Conservation (phyloP, 2,888 invertebrate genomes). For the Drosophila pegasa region DNA sequence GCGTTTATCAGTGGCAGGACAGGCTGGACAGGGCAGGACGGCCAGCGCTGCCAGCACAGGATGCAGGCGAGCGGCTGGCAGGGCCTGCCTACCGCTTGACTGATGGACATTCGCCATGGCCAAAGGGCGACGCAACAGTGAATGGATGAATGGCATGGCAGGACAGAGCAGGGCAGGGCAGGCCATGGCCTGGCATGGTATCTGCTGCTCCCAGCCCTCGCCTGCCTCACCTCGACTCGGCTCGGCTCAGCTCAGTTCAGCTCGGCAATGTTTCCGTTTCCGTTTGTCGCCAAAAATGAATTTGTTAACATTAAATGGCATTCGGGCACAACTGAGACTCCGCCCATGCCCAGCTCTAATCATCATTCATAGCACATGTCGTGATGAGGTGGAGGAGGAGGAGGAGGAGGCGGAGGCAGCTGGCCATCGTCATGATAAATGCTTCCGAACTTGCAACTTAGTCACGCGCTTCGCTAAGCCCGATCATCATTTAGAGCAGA, state of each 20-base stretch:
- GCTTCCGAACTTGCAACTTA: constrained; percentile 55
- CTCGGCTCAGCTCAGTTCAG: no score
- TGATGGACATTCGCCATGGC: constrained; percentile 42
- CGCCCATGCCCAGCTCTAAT: constrained; percentile 14
- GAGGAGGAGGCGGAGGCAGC: constrained; percentile 11
- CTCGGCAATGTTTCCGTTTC: constrained; percentile 50
- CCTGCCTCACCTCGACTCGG: no score
- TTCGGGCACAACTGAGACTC: constrained; percentile 23
- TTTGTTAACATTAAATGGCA: constrained; percentile 74
- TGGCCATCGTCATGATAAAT: constrained; percentile 57
- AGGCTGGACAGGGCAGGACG: constrained; percentile 28
- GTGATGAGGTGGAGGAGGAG: background rate
- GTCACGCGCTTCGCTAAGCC: constrained; percentile 50
- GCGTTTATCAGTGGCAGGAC: constrained; percentile 73
- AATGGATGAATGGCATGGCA: background rate
- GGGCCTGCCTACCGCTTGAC: constrained; percentile 38
- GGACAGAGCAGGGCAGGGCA: background rate
- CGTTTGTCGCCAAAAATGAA: constrained; percentile 69
- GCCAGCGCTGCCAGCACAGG: constrained; percentile 12
- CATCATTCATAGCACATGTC: constrained; percentile 48
- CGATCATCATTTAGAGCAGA: constrained; percentile 47
- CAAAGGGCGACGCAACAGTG: constrained; percentile 1
- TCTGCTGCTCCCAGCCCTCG: constrained; percentile 11
- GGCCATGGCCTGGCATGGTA: background rate
- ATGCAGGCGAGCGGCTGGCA: background rate